Conservation (phyloP, 2,888 invertebrate species). For the Pantelozetes paolii region DNA sequence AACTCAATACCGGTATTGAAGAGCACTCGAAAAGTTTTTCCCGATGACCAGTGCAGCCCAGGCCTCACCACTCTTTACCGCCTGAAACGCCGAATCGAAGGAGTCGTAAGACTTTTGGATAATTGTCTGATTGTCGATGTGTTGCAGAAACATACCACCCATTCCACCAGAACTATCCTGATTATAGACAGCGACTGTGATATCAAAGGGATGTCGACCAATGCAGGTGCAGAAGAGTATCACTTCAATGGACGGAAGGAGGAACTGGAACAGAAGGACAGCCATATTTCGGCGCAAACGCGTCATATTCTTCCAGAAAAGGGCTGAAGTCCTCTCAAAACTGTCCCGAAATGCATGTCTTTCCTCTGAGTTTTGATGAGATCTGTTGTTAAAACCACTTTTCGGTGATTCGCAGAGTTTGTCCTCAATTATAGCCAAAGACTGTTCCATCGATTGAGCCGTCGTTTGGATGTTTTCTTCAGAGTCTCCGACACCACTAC, state of each 20-base stretch:
- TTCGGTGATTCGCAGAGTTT: not conserved
- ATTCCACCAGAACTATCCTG: conserved; percentile 30
- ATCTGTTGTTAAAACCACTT: not conserved
- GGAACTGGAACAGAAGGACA: conserved; percentile 53
- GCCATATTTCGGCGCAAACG: conserved; percentile 47
- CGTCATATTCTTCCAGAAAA: conserved; percentile 51
- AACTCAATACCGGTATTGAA: conserved; percentile 56
- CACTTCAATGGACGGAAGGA: conserved; percentile 54
- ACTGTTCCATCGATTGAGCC: not conserved
- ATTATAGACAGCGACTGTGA: conserved; percentile 54
- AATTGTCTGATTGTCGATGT: conserved; percentile 20
- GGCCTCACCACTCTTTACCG: conserved; percentile 70
- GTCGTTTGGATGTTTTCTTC: not conserved
- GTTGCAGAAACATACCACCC: conserved; percentile 10
- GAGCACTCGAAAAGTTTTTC: conserved; percentile 79
- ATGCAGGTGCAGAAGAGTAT: conserved; percentile 54
- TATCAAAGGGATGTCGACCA: conserved; percentile 50
- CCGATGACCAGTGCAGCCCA: conserved; percentile 87
- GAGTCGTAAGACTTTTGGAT: conserved; percentile 33
- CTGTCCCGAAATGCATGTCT: not conserved
- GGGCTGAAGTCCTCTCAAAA: conserved; percentile 32
- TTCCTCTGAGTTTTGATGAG: not conserved
- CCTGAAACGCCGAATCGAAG: conserved; percentile 64
- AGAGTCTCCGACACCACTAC: conserved; percentile 20
- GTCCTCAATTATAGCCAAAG: not conserved